phyloP scores from a whole-genome alignment of 1,140 invertebrate species.

The Marisa cornuarietis region DNA sequence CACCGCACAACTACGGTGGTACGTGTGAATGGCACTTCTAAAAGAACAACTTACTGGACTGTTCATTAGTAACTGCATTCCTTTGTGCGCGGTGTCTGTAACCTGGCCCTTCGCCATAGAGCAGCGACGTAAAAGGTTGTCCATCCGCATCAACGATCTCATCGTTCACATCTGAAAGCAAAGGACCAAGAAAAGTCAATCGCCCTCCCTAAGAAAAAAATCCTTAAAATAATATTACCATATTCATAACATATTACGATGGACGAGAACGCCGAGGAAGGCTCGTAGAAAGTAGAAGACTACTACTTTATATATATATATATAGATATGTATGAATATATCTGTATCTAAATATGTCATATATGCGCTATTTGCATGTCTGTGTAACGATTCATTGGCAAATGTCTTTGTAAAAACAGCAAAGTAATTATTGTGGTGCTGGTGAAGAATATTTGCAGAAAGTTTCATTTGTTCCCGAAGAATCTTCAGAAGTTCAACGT shows the following conservation, averaged over 20 bases:
- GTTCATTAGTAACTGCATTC: not conserved
- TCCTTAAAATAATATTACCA: too few species aligned
- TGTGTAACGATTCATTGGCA: not conserved
- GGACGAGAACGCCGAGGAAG: too few species aligned
- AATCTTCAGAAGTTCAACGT: not conserved
- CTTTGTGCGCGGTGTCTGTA: not conserved
- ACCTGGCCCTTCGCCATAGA: conserved; percentile 2
- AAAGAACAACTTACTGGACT: not conserved
- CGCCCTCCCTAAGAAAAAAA: too few species aligned
- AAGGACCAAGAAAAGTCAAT: too few species aligned
- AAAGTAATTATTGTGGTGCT: too few species aligned
- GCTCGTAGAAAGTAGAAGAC: too few species aligned
- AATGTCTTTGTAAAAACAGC: too few species aligned
- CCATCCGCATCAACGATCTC: not conserved
- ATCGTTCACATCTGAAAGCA: conserved; percentile 4
- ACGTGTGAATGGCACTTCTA: too few species aligned
- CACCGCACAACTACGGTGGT: too few species aligned
- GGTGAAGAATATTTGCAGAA: too few species aligned
- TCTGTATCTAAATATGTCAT: not conserved
- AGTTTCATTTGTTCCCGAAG: too few species aligned
- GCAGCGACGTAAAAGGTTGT: not conserved
- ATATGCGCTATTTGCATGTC: not conserved
- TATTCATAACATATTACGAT: too few species aligned
- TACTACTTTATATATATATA: not conserved
- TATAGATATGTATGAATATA: not conserved